These are phyloP conservation scores for Oriolus oriolus DNA, from an alignment of 2,113 vertebrate genomes.

Conservation along the genomic window DNA sequence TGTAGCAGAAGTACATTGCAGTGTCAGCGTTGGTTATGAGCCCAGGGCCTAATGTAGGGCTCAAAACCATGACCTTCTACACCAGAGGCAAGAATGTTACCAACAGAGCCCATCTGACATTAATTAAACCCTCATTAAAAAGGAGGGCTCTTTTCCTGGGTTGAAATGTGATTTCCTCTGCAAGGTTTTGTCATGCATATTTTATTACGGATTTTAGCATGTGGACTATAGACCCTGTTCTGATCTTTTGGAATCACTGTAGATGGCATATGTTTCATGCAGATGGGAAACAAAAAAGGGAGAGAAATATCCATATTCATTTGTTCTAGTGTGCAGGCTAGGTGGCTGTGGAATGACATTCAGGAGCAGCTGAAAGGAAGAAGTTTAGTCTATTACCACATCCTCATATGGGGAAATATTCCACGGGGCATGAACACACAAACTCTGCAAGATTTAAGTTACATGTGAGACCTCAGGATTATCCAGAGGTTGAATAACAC, in stretches of 20 bases:
- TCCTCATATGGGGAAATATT: not conserved
- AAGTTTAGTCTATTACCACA: not conserved
- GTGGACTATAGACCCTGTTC: constrained; percentile 43
- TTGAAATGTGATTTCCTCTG: constrained; percentile 36
- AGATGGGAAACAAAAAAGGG: constrained; percentile 53
- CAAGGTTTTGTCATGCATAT: constrained; percentile 59
- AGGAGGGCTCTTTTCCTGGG: constrained; percentile 12
- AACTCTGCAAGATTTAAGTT: not conserved
- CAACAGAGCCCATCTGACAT: constrained; percentile 59
- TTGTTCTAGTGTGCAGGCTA: constrained; percentile 2
- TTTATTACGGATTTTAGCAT: constrained; percentile 31
- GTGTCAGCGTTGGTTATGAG: constrained; percentile 64
- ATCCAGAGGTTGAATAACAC: not conserved
- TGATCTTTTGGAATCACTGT: constrained; percentile 51
- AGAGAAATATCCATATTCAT: constrained; percentile 52
- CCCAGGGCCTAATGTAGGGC: constrained; percentile 33
- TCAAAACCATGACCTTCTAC: constrained; percentile 59
- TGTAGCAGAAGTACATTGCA: constrained; percentile 41
- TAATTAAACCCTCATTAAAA: constrained; percentile 69
- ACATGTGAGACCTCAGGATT: not conserved
- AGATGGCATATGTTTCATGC: constrained; percentile 54
- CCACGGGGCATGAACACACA: not conserved
- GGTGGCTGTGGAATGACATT: not conserved
- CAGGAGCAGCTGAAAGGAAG: not conserved
- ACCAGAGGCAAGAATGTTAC: constrained; percentile 60